These are phyloP conservation scores for Aphelinus atriplicis DNA, from an alignment of 1,140 invertebrate genomes.

Conservation along the genomic window DNA sequence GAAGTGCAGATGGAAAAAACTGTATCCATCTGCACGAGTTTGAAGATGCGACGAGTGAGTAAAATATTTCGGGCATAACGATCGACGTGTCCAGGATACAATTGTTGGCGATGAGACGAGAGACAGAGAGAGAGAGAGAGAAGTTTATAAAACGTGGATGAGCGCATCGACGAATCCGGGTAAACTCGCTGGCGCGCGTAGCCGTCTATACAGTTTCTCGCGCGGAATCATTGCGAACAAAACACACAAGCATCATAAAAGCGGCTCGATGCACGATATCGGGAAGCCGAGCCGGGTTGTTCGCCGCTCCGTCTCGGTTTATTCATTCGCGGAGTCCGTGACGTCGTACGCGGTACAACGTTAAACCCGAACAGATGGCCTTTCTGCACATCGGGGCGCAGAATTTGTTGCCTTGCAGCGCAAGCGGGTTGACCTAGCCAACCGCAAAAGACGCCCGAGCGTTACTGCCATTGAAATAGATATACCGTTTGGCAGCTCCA, in stretches of 20 bases:
- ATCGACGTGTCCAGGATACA: too few relatives aligned
- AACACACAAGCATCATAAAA: not conserved
- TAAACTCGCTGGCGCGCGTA: too few relatives aligned
- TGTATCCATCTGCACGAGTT: too few relatives aligned
- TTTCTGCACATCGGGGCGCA: slow-evolving; percentile 49
- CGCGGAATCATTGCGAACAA: too few relatives aligned
- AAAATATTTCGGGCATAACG: too few relatives aligned
- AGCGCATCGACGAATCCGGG: not conserved
- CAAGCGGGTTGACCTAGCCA: slow-evolving; percentile 31
- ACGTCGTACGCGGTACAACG: slow-evolving; percentile 51
- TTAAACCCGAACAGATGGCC: slow-evolving; percentile 59
- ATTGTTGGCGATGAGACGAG: too few relatives aligned
- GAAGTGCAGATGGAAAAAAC: too few relatives aligned
- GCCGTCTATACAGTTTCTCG: too few relatives aligned
- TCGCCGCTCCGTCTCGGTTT: slow-evolving; percentile 22
- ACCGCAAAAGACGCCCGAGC: slow-evolving; percentile 43
- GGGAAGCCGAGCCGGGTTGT: not conserved
- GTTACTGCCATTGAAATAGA: slow-evolving; percentile 40
- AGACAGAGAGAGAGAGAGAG: not conserved
- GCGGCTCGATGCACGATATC: not conserved
- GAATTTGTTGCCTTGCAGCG: slow-evolving; percentile 32
- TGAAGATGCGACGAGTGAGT: too few relatives aligned
- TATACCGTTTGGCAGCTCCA: too few relatives aligned
- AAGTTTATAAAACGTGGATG: not conserved
- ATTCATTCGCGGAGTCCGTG: slow-evolving; percentile 50